A percentile compares a stretch with the other conserved stretches of the same genome.
These are phyloP conservation scores for Calidris pugnax DNA, from an alignment of 2,113 vertebrate genomes.

Conservation along the genomic window DNA sequence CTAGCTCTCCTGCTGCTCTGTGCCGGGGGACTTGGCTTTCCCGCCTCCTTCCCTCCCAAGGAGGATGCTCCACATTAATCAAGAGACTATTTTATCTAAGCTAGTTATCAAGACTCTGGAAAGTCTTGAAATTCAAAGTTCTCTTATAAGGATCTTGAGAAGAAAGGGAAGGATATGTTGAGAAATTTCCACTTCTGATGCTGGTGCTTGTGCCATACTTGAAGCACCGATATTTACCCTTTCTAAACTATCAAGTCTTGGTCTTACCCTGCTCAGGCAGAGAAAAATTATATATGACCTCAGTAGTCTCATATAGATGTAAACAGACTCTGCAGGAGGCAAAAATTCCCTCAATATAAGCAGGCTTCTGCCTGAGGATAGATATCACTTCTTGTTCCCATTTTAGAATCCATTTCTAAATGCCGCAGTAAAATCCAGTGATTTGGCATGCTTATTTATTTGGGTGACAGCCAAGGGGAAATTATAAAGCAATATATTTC, in stretches of 20 bases:
- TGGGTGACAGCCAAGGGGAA: background rate
- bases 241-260: background rate
- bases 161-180: background rate
- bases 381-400: background rate
- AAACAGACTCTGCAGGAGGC: background rate
- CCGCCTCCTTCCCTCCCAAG: background rate
- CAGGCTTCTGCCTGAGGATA: background rate
- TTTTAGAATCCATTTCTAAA: background rate
- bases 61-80: background rate
- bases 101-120: background rate
- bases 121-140: background rate
- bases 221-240: background rate
- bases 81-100: background rate
- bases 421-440: background rate
- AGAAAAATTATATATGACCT: background rate
- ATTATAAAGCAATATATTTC: background rate
- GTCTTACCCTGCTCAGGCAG: background rate
- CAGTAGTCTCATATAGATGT: accelerated
- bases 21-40: background rate
- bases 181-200: background rate
- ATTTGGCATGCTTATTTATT: background rate
- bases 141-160: background rate
- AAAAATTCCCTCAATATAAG: background rate
- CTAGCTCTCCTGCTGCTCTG: background rate
- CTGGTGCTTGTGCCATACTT: background rate